Base-by-base conservation (phyloP, 2,113 vertebrate species). In the Centropus unirufus region DNA sequence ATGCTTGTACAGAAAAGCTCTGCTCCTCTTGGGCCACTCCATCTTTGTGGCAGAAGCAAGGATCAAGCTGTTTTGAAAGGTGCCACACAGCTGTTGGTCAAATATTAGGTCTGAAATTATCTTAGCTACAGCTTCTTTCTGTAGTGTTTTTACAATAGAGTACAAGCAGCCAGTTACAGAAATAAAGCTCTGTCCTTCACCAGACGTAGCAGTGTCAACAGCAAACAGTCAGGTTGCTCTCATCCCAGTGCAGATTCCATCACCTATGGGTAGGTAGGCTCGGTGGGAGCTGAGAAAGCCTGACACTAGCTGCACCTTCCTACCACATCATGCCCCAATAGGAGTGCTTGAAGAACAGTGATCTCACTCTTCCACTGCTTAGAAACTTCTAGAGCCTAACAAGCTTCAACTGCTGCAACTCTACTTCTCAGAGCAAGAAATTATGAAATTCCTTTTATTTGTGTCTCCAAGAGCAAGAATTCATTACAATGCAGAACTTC, bases 221-320 rank as follows among this genome's bases (percentile, higher is more conserved):
- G 47, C 20, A 30, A 58, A 39, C 11, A 59, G 15, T 19, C 11
- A 54, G 42, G 44, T 12, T 88, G 27, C 51, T 40, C 40, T 63
- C 26, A 15, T 40, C 51, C 64, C 0, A 0, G 30, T 52, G 36
- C 0, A 0, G 10, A 2, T 51, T 17, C n/a, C n/a, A 62, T 20
- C 46, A 34, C 3, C 0, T 7, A 66, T 20, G 9, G 16, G 10
- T 24, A 59, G n/a, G 8, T 27, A 68, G 39, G 16, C 15, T 87
- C 21, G 12, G 6, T 27, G 52, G 47, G 32, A 91, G 21, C 74
- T 72, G 59, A 81, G 20, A 84, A 84, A 66, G 29, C 20, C 39
- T 16, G 5, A 17, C 2, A 4, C 19, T 27, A 51, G 11, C 36
- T 86, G 46, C 5, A 68, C 18, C 32, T 86, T 74, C 29, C 39